These are phyloP conservation scores for Sciurus vulgaris DNA, from an alignment of 2,797 vertebrate species.

Conservation along the genomic window DNA sequence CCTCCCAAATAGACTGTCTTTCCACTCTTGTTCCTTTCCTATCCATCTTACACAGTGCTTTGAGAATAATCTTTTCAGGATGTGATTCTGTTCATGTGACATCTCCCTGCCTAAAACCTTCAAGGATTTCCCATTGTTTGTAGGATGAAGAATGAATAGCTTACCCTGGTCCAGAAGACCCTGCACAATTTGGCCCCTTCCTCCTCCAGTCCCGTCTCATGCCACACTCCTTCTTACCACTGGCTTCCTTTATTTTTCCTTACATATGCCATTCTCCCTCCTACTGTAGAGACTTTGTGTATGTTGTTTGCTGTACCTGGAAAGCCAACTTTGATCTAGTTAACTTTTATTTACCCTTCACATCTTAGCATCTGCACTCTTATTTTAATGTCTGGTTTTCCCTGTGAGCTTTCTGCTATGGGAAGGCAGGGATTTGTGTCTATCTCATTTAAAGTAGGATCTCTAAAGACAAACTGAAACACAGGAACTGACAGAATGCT, in stretches of 20 bases:
- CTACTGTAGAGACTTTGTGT: not conserved
- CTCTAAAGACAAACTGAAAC: conserved; percentile 3
- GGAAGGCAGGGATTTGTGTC: conserved; percentile 11
- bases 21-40: conserved; percentile 3
- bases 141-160: conserved; percentile 5
- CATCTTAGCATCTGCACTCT: not conserved
- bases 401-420: not conserved
- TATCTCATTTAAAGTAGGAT: conserved; percentile 30
- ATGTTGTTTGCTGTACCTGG: not conserved
- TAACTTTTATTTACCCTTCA: conserved; percentile 18
- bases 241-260: conserved; percentile 57
- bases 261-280: not conserved
- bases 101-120: conserved; percentile 56
- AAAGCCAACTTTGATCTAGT: not conserved
- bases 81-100: not conserved
- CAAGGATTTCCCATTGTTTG: conserved; percentile 31
- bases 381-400: conserved; percentile 54
- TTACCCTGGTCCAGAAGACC: not conserved
- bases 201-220: not conserved
- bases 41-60: not conserved
- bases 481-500: not conserved
- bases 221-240: not conserved
- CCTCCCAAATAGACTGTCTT: not conserved
- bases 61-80: conserved; percentile 19
- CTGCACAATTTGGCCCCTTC: not conserved